Percentiles rank a stretch among this genome's conserved stretches.
Evolutionary conservation across 2,113 vertebrate species (phyloP).

Genomic region (Echinops telfairi): DNA sequence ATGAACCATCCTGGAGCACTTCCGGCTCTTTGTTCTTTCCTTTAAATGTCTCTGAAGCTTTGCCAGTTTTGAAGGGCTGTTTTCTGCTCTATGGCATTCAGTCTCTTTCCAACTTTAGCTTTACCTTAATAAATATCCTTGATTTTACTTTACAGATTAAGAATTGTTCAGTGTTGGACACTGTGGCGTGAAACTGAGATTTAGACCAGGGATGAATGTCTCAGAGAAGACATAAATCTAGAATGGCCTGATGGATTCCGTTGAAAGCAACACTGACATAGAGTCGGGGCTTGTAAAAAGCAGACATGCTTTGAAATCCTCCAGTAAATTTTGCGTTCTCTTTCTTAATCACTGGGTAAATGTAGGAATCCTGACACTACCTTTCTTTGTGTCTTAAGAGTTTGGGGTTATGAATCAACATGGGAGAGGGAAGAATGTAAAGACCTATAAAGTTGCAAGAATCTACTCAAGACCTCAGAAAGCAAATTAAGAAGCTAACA

Average conservation of each 20-base stretch:
- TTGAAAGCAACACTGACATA: background rate
- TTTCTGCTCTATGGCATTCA: background rate
- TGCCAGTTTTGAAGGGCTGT: background rate
- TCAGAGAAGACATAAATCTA: background rate
- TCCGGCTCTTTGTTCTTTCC: background rate
- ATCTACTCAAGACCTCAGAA: background rate
- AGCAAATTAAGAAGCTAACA: background rate
- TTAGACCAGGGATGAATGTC: background rate
- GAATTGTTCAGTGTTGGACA: background rate
- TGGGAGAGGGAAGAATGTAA: background rate
- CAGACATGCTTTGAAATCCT: background rate
- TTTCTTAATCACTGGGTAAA: background rate
- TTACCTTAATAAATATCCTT: too few relatives aligned
- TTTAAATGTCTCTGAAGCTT: background rate
- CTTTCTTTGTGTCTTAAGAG: background rate
- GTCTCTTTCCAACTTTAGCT: background rate
- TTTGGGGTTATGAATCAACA: background rate
- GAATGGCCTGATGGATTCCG: background rate
- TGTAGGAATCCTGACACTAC: background rate
- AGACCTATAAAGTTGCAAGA: background rate
- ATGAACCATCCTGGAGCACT: background rate
- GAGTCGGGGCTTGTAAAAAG: background rate
- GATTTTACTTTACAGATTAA: background rate
- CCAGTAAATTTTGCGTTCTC: background rate
- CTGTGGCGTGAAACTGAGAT: conserved; percentile 36